Evolutionary conservation across 2,113 vertebrate genomes (phyloP).

Genomic region (Cinclus cinclus): DNA sequence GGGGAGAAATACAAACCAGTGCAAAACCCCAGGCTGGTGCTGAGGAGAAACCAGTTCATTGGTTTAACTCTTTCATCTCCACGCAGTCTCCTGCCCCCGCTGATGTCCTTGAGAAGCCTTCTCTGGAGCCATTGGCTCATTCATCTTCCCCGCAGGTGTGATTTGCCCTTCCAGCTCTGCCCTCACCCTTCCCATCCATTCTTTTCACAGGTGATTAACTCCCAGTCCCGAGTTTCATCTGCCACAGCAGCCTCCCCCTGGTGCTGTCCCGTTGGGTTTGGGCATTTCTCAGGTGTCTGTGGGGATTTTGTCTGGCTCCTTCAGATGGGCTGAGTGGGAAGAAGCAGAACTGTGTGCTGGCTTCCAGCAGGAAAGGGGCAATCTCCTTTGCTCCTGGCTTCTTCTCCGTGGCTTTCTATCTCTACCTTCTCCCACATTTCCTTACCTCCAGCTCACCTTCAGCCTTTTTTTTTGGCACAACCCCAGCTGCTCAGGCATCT

Average conservation of each 20-base stretch:
- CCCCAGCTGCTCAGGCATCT: fast-evolving
- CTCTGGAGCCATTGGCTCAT: neutral
- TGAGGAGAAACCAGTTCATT: fast-evolving
- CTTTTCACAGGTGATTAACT: neutral
- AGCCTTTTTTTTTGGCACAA: neutral
- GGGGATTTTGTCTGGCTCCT: neutral
- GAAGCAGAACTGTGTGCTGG: neutral
- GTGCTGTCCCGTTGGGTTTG: fast-evolving
- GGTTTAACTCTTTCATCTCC: neutral
- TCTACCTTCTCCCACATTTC: neutral
- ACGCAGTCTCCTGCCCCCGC: fast-evolving
- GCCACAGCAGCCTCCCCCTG: neutral
- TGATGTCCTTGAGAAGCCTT: neutral
- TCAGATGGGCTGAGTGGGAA: neutral
- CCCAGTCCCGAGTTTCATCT: neutral
- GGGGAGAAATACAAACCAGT: neutral
- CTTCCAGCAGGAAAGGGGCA: neutral
- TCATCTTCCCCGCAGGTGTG: neutral
- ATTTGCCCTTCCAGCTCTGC: neutral
- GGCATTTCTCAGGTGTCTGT: neutral
- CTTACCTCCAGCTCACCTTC: neutral
- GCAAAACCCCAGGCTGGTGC: neutral
- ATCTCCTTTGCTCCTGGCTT: neutral
- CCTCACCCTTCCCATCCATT: neutral
- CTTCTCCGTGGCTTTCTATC: neutral